These are phyloP conservation scores for Aphelinus certus DNA, from an alignment of 1,140 invertebrate species.

Conservation along the genomic window DNA sequence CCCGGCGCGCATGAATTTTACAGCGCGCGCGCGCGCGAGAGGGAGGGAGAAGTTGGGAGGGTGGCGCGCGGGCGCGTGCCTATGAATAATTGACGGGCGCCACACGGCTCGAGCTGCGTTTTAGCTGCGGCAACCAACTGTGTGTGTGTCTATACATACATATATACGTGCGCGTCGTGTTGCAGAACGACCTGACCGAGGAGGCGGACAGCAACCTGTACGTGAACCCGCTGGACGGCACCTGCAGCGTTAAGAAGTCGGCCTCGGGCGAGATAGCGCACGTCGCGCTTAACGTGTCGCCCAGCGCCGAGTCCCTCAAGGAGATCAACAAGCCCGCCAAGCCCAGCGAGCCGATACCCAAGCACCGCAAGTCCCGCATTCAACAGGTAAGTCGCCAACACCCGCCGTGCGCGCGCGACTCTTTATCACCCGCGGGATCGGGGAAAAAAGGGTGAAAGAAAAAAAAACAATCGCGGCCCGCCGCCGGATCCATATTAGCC, in stretches of 20 bases:
- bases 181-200: slow-evolving; percentile 79
- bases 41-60: no score
- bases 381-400: slow-evolving; percentile 71
- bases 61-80: no score
- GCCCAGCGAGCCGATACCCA: slow-evolving; percentile 77
- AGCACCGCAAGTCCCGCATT: slow-evolving; percentile 86
- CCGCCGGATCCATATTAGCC: no score
- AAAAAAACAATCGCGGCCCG: no score
- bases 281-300: slow-evolving; percentile 51
- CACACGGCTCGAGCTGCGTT: background rate
- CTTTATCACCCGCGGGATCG: background rate
- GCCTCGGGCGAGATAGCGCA: slow-evolving; percentile 79
- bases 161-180: slow-evolving; percentile 5
- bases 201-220: slow-evolving; percentile 86
- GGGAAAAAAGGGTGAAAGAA: background rate
- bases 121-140: no score
- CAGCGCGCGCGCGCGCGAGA: no score
- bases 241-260: slow-evolving; percentile 76
- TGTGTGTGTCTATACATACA: background rate
- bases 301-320: slow-evolving; percentile 58
- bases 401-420: background rate
- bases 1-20: no score
- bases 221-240: slow-evolving; percentile 86
- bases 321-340: slow-evolving; percentile 53
- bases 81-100: background rate